Evolutionary conservation across 2,113 vertebrate genomes (phyloP), one percentile per base, ranked within the genome.

Genomic region (Regulus satrapa): DNA sequence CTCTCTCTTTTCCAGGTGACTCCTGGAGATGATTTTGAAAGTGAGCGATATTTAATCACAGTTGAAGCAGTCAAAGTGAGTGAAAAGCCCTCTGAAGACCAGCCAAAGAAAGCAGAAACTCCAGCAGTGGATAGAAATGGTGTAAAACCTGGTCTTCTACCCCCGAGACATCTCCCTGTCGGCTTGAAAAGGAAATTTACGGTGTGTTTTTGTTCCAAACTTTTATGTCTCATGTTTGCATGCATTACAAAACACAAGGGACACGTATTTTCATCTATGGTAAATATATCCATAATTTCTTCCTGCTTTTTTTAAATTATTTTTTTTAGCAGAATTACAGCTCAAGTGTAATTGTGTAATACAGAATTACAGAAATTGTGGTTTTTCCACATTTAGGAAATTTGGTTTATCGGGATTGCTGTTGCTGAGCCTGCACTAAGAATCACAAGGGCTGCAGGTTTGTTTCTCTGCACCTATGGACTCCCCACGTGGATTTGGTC

Each of bases 171-270:
- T 36, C 95, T 92, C 46, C 96, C 97, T n/a, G 64, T 97, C 2
- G 98, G 98, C 62, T 92, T 98, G 92, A 98, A 98, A 82, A 97
- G 98, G 88, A 98, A 97, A 54, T 96, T 96, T 73, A 94, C 83
- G 18, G 98, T 98, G 96, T 32, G 98, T 95, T 80, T 88, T 81
- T n/a, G 12, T 66, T 69, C 63, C 34, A 51, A 31, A 54, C 83
- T 28, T 66, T 12, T 51, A 17, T 74, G 72, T 62, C 18, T 49
- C 55, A 2, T 58, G 18, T 41, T 36, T 52, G 25, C 4, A 1
- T 31, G 41, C 7, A 1, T 56, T 76, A 54, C 88, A 46, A 95
- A 83, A 73, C 45, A 41, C 11, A 32, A 51, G 40, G 11, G 18
- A 38, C 24, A 17, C 13, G 3, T 38, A 8, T 61, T 75, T 43